Evolutionary conservation across 2,113 vertebrate genomes (phyloP).

Genomic region (Conger conger): DNA sequence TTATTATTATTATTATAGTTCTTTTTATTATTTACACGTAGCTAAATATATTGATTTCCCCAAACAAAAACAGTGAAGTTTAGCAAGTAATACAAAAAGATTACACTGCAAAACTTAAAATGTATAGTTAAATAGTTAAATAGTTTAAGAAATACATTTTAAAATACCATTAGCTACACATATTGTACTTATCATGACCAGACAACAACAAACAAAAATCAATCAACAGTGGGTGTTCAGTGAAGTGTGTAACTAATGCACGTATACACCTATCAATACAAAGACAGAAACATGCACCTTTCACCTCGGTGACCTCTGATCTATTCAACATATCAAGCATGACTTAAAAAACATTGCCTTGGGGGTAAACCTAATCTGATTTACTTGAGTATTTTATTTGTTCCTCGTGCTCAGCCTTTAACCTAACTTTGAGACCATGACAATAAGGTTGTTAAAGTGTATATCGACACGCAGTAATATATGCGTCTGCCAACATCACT

Average conservation of each 20-base stretch:
- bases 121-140: too few species aligned
- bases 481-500: too few species aligned
- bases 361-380: slow-evolving; percentile 13
- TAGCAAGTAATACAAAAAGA: too few species aligned
- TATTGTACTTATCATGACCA: not conserved
- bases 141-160: too few species aligned
- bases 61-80: too few species aligned
- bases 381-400: slow-evolving; percentile 8
- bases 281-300: not conserved
- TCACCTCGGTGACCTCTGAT: slow-evolving; percentile 5
- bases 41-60: too few species aligned
- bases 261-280: not conserved
- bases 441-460: not conserved
- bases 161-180: too few species aligned
- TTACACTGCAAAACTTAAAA: too few species aligned
- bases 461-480: not conserved
- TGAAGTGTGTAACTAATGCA: not conserved
- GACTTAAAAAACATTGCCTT: not conserved
- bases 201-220: not conserved
- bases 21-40: too few species aligned
- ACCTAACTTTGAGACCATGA: not conserved
- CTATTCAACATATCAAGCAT: slow-evolving; percentile 5
- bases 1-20: too few species aligned
- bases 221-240: not conserved
- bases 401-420: slow-evolving; percentile 14